These are phyloP conservation scores for Chironomus striatipennis DNA, from an alignment of 1,140 invertebrate species.

Conservation along the genomic window DNA sequence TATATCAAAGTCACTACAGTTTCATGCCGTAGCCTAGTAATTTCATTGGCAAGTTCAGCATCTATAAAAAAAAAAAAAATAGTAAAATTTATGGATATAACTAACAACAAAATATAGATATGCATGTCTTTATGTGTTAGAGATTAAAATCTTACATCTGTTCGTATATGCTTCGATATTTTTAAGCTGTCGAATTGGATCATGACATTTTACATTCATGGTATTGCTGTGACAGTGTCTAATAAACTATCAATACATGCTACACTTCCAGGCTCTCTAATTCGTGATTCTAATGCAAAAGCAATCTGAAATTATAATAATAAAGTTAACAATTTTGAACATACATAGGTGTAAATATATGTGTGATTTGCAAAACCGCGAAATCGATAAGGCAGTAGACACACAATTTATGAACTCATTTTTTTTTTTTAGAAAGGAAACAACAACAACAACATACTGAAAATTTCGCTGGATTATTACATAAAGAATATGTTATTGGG, in stretches of 20 bases:
- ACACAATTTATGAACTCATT: not conserved
- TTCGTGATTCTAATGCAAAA: conserved; percentile 69
- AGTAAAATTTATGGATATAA: conserved; percentile 26
- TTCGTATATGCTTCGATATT: conserved; percentile 94
- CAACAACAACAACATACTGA: too few species aligned
- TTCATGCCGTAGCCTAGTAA: conserved; percentile 89
- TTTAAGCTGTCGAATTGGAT: conserved; percentile 89
- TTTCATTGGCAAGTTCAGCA: conserved; percentile 72
- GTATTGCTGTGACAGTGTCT: conserved; percentile 91
- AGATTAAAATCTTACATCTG: conserved; percentile 72
- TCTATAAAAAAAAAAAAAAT: conserved; percentile 77
- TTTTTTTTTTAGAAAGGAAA: too few species aligned
- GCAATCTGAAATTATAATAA: too few species aligned
- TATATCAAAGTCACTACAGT: conserved; percentile 86
- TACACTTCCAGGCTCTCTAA: conserved; percentile 79
- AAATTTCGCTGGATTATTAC: not conserved
- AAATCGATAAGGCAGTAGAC: conserved; percentile 10
- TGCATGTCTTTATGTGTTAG: conserved; percentile 32
- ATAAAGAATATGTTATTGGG: not conserved
- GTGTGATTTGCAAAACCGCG: not conserved
- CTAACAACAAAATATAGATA: conserved; percentile 17
- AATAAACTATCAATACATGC: conserved; percentile 89
- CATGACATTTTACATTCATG: conserved; percentile 95
- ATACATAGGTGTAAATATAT: too few species aligned
- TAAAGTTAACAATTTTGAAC: not conserved